Conservation (phyloP, 2,113 vertebrate genomes). For the Cyanoderma ruficeps region DNA sequence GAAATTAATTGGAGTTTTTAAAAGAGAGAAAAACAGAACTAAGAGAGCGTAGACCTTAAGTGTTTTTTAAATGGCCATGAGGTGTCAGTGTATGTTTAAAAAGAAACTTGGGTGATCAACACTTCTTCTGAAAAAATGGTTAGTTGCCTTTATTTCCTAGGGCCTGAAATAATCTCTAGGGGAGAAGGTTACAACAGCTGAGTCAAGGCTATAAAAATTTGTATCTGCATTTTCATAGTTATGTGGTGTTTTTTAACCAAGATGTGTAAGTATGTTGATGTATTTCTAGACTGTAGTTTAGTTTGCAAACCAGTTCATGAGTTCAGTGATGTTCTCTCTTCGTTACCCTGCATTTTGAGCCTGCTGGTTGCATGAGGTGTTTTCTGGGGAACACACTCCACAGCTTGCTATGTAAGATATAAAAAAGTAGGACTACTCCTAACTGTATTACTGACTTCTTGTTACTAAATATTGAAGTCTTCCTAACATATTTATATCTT, state of each 20-base stretch:
- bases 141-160: neutral
- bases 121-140: neutral
- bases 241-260: neutral
- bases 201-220: neutral
- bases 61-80: neutral
- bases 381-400: neutral
- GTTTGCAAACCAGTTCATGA: neutral
- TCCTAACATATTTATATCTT: neutral
- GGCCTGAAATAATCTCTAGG: neutral
- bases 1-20: neutral
- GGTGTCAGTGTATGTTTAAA: conserved; percentile 40
- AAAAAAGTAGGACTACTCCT: neutral
- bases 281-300: neutral
- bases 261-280: neutral
- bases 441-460: neutral
- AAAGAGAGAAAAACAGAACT: neutral
- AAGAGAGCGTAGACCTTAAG: neutral
- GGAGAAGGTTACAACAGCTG: neutral
- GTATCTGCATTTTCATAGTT: neutral
- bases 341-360: neutral
- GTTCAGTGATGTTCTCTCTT: neutral
- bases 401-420: neutral
- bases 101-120: neutral
- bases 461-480: neutral
- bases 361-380: neutral